These are phyloP conservation scores for Gryon sp. DNA, from an alignment of 1,140 invertebrate species.

Conservation along the genomic window DNA sequence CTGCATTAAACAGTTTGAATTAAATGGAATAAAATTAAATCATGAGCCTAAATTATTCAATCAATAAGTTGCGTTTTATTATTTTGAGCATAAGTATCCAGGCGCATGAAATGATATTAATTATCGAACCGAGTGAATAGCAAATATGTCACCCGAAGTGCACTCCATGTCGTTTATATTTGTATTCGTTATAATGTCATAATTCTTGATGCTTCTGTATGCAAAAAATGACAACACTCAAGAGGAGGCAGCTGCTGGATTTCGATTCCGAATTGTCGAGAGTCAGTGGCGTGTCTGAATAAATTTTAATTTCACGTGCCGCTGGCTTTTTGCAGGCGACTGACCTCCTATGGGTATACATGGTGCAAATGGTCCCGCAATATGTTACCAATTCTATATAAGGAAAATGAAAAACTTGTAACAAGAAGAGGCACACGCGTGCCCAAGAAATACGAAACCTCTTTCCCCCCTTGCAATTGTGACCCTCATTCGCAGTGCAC, in stretches of 20 bases:
- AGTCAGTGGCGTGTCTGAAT: constrained; percentile 58
- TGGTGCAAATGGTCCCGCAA: constrained; percentile 59
- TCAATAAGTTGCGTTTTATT: background rate
- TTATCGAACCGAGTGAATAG: constrained; percentile 23
- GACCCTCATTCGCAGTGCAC: constrained; percentile 43
- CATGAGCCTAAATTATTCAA: background rate
- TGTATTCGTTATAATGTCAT: constrained; percentile 49
- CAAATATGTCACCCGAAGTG: constrained; percentile 16
- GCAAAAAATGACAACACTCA: constrained; percentile 48
- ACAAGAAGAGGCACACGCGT: constrained; percentile 14
- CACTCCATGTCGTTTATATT: constrained; percentile 39
- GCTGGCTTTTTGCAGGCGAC: constrained; percentile 57
- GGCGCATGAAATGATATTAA: constrained; percentile 15
- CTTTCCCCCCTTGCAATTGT: constrained; percentile 30
- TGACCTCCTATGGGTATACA: constrained; percentile 58
- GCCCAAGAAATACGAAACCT: constrained; percentile 55
- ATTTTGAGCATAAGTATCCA: background rate
- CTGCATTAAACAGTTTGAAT: too few relatives aligned
- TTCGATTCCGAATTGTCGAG: constrained; percentile 58
- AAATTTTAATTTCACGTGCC: constrained; percentile 63
- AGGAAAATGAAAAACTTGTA: constrained; percentile 59
- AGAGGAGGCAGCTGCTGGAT: constrained; percentile 55
- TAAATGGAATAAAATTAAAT: too few relatives aligned
- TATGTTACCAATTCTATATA: constrained; percentile 60
- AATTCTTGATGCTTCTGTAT: constrained; percentile 26